These are phyloP conservation scores for Seira sanloemensis DNA, from an alignment of 2,888 invertebrate species.

Conservation along the genomic window DNA sequence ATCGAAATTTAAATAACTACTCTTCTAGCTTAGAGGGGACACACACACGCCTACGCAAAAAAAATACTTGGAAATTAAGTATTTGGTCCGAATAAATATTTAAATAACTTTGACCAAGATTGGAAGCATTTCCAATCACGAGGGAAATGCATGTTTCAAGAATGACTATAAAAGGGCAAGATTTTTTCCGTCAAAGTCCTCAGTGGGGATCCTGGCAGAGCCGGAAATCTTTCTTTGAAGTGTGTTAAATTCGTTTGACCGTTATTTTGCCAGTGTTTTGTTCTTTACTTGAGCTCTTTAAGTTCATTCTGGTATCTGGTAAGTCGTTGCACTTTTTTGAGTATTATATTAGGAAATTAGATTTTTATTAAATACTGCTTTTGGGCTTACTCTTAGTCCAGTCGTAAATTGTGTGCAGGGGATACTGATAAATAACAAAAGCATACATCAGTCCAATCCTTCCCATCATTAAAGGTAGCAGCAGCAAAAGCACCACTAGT, in stretches of 20 bases:
- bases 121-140: not conserved
- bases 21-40: too few species aligned
- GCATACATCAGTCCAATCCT: constrained; percentile 80
- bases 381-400: constrained; percentile 64
- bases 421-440: constrained; percentile 78
- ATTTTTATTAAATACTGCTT: not conserved
- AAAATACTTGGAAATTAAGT: not conserved
- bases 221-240: not conserved
- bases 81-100: not conserved
- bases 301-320: not conserved
- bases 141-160: not conserved
- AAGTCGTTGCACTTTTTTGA: not conserved
- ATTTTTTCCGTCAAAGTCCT: not conserved
- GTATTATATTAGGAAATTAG: not conserved
- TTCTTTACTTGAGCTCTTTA: not conserved
- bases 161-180: constrained; percentile 32
- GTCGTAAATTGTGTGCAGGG: constrained; percentile 63
- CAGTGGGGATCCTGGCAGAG: constrained; percentile 30
- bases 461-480: constrained; percentile 78
- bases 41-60: not conserved
- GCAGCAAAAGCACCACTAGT: constrained; percentile 64
- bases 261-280: not conserved
- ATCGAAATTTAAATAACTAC: not conserved
- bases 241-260: too few species aligned
- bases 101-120: constrained; percentile 30